phyloP scores from a whole-genome alignment of 2,797 vertebrate species.

The Jordanella pulchra region DNA sequence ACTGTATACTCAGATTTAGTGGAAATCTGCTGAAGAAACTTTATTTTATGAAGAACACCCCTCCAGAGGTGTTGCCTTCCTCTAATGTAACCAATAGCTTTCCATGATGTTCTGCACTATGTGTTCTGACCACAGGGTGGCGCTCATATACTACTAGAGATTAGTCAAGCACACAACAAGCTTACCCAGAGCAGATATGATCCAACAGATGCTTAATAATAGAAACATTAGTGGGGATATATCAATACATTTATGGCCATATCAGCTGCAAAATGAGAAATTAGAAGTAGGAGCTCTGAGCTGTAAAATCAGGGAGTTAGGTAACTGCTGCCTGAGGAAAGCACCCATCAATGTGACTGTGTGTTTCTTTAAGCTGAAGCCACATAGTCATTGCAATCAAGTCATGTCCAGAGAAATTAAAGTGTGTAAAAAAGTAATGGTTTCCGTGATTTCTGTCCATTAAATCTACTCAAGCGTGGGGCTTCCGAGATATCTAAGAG shows the following conservation, averaged over 20 bases:
- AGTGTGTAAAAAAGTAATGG: conserved; percentile 37
- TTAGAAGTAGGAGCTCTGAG: conserved; percentile 26
- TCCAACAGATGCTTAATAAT: conserved; percentile 24
- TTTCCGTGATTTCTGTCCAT: conserved; percentile 31
- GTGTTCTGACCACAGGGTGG: conserved; percentile 61
- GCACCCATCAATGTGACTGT: conserved; percentile 23
- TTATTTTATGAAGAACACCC: background rate
- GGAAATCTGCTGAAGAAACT: background rate
- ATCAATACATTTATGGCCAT: conserved; percentile 28
- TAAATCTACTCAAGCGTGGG: conserved; percentile 41
- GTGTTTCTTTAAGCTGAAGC: conserved; percentile 50
- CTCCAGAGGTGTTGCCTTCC: too few relatives aligned
- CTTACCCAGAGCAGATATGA: conserved; percentile 16
- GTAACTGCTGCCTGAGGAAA: conserved; percentile 31
- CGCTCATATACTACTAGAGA: conserved; percentile 50
- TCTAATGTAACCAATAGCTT: background rate
- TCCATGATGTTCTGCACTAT: conserved; percentile 36
- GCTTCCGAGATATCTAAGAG: background rate
- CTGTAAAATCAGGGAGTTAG: conserved; percentile 24
- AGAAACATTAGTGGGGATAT: conserved; percentile 26
- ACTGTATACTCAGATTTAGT: background rate
- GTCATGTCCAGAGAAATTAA: conserved; percentile 48
- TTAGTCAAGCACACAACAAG: background rate
- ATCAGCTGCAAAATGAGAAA: conserved; percentile 28
- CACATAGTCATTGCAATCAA: conserved; percentile 40